phyloP scores from a whole-genome alignment of 2,888 invertebrate genomes.

The Petrolisthes cinctipes region DNA sequence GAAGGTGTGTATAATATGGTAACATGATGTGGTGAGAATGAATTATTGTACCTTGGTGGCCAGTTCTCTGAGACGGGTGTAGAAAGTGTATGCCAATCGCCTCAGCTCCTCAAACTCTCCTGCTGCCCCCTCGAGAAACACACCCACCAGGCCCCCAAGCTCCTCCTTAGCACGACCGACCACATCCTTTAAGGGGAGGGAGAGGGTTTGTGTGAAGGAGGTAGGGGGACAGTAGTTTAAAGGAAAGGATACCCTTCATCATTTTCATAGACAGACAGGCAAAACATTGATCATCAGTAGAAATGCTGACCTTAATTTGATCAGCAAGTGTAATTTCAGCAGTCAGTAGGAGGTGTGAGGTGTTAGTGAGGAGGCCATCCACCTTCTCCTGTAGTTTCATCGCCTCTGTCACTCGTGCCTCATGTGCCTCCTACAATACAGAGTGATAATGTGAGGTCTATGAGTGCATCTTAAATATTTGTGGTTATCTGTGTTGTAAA shows the following conservation, averaged over 20 bases:
- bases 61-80: slow-evolving; percentile 59
- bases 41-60: slow-evolving; percentile 35
- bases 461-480: no score
- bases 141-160: slow-evolving; percentile 49
- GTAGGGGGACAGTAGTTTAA: background rate
- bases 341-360: slow-evolving; percentile 49
- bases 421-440: slow-evolving; percentile 39
- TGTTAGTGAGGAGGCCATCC: slow-evolving; percentile 29
- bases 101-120: slow-evolving; percentile 53
- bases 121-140: slow-evolving; percentile 57
- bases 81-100: slow-evolving; percentile 60
- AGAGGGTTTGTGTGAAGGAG: background rate
- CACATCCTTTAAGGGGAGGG: slow-evolving; percentile 47
- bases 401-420: slow-evolving; percentile 27
- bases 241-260: background rate
- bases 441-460: background rate
- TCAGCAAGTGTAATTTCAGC: slow-evolving; percentile 59
- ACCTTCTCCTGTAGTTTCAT: slow-evolving; percentile 43
- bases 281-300: background rate
- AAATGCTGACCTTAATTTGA: slow-evolving; percentile 53
- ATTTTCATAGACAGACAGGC: background rate
- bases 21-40: background rate
- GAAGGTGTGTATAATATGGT: no score
- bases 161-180: slow-evolving; percentile 51
- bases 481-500: no score